A percentile compares a stretch with the other conserved stretches of the same genome.
Conservation (phyloP, 2,113 vertebrate genomes). For the Seriola dumerili region DNA sequence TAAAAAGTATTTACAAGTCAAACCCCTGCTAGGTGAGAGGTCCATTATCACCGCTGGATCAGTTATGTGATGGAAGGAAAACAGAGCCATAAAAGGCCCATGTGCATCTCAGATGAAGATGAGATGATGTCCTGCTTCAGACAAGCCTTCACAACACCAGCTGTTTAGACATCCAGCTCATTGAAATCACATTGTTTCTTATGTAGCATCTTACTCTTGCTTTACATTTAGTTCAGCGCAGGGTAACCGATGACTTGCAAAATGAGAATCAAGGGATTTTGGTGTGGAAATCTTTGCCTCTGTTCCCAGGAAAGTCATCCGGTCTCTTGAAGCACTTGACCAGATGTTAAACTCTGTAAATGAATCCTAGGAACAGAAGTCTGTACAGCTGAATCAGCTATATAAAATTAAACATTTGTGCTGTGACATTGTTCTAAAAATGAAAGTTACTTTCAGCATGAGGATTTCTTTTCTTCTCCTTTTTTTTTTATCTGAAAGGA, state of each 20-base stretch:
- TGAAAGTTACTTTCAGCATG: background rate
- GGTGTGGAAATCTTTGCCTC: constrained; percentile 52
- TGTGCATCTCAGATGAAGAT: constrained; percentile 30
- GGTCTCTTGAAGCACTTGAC: constrained; percentile 25
- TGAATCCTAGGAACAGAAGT: constrained; percentile 11
- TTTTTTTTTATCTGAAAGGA: constrained; percentile 19
- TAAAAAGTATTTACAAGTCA: constrained; percentile 33
- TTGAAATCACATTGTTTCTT: background rate
- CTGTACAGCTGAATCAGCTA: background rate
- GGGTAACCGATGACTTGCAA: constrained; percentile 52
- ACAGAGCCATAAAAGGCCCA: constrained; percentile 63
- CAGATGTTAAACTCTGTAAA: constrained; percentile 62
- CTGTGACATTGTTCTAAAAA: background rate
- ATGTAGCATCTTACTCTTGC: background rate
- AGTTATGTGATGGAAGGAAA: constrained; percentile 30
- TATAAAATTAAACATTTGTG: constrained; percentile 1
- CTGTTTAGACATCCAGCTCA: constrained; percentile 2
- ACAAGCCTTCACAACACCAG: constrained; percentile 7
- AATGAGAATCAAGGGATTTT: constrained; percentile 53
- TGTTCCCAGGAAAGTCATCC: constrained; percentile 56
- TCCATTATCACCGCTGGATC: constrained; percentile 55
- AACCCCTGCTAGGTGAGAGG: constrained; percentile 58
- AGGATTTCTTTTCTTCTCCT: background rate
- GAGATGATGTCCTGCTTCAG: constrained; percentile 44
- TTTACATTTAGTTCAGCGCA: constrained; percentile 24